Conservation (phyloP, 2,888 invertebrate species). For the Lasioglossum figueresi region DNA sequence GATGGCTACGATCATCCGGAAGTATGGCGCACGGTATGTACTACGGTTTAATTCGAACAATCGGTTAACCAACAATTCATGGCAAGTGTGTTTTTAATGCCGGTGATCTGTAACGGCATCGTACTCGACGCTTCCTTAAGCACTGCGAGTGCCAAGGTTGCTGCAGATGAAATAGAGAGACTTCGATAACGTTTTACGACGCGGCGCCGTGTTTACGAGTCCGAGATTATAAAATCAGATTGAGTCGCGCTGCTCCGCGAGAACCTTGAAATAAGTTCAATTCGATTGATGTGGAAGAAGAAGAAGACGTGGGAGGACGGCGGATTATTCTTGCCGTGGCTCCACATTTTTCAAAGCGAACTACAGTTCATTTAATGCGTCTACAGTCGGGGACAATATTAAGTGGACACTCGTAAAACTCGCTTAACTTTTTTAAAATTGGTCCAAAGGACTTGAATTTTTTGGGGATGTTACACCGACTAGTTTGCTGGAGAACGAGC, state of each 20-base stretch:
- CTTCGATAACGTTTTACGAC: constrained; percentile 47
- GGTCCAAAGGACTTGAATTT: no score
- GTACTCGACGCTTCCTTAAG: constrained; percentile 30
- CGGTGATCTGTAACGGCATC: constrained; percentile 45
- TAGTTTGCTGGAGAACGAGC: no score
- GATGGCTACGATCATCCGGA: constrained; percentile 53
- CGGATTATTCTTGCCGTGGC: not conserved
- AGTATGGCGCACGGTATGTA: constrained; percentile 25
- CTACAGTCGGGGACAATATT: no score
- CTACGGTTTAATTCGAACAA: constrained; percentile 47
- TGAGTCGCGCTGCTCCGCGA: not conserved
- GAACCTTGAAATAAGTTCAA: not conserved
- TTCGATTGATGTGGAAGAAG: not conserved
- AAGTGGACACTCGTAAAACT: no score
- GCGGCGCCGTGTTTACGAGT: constrained; percentile 18
- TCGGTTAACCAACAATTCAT: constrained; percentile 46
- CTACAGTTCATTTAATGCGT: no score
- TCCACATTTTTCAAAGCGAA: not conserved
- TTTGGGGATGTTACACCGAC: no score
- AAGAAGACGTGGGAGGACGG: not conserved
- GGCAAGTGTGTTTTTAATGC: constrained; percentile 53
- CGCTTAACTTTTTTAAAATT: no score
- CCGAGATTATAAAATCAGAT: constrained; percentile 41
- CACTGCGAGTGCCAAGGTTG: constrained; percentile 25
- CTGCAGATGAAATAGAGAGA: constrained; percentile 32